phyloP scores from a whole-genome alignment of 37 sponge, comb jelly and placozoan genomes.

The Cladorhizidae sp. region DNA sequence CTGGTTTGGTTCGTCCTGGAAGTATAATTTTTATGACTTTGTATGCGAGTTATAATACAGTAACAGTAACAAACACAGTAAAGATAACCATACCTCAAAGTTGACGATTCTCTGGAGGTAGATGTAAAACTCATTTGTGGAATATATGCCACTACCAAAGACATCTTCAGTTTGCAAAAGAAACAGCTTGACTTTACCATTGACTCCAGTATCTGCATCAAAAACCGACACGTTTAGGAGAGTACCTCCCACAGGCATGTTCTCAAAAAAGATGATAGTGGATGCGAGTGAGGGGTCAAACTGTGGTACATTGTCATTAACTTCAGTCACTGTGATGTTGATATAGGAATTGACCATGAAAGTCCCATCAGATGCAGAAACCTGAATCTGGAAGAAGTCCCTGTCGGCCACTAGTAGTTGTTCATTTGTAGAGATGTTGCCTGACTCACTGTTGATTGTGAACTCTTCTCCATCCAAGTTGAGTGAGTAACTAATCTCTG shows the following conservation, averaged over 20 bases:
- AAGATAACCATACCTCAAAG: slow-evolving; percentile 66
- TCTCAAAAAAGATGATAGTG: slow-evolving; percentile 27
- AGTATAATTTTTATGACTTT: not conserved
- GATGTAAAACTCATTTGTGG: slow-evolving; percentile 14
- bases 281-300: slow-evolving; percentile 2
- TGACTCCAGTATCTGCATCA: slow-evolving; percentile 53
- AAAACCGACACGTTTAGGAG: slow-evolving; percentile 22
- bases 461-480: slow-evolving; percentile 17
- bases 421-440: slow-evolving; percentile 23
- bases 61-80: too few species aligned
- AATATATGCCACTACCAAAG: slow-evolving; percentile 17
- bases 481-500: slow-evolving; percentile 26
- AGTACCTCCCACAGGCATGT: slow-evolving; percentile 25
- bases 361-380: slow-evolving; percentile 41
- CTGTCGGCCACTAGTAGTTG: slow-evolving; percentile 1
- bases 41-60: not conserved
- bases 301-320: slow-evolving; percentile 45
- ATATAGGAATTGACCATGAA: not conserved
- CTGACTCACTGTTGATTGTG: slow-evolving; percentile 33
- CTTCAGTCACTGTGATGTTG: slow-evolving; percentile 46
- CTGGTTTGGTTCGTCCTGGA: slow-evolving; percentile 13
- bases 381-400: slow-evolving; percentile 23
- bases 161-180: not conserved
- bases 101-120: slow-evolving; percentile 11
- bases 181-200: slow-evolving; percentile 11